These are phyloP conservation scores for Stegana nigrithorax DNA, from an alignment of 2,888 invertebrate genomes.

Conservation along the genomic window DNA sequence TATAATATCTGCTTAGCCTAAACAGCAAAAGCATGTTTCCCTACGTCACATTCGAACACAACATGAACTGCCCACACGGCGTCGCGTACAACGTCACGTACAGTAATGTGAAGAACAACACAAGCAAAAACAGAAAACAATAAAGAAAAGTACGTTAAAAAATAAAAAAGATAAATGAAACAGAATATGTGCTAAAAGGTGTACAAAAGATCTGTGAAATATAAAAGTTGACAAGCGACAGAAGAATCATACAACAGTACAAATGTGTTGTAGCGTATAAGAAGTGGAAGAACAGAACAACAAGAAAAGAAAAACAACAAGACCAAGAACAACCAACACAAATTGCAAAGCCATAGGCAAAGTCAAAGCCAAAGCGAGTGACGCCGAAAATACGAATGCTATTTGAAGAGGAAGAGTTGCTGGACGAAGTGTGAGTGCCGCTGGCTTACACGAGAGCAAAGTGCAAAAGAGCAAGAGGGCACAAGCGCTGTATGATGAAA, in stretches of 20 bases:
- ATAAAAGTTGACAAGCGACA: conserved; percentile 36
- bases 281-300: neutral
- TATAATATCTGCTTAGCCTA: neutral
- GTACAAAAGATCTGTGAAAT: conserved; percentile 40
- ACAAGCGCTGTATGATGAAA: conserved; percentile 26
- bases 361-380: neutral
- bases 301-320: neutral
- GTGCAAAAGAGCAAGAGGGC: no score
- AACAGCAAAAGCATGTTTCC: neutral
- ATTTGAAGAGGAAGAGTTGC: no score
- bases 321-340: neutral
- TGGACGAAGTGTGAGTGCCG: no score
- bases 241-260: neutral
- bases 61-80: neutral
- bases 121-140: neutral
- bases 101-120: neutral
- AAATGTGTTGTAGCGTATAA: no score
- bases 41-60: neutral
- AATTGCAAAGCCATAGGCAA: neutral
- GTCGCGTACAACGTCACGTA: neutral
- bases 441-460: no score
- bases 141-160: neutral
- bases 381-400: no score
- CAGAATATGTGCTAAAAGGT: conserved; percentile 27
- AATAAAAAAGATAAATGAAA: neutral